Percentiles rank a stretch among this genome's conserved stretches.
phyloP scores from a whole-genome alignment of 2,113 vertebrate species.

The Halichoerus grypus region DNA sequence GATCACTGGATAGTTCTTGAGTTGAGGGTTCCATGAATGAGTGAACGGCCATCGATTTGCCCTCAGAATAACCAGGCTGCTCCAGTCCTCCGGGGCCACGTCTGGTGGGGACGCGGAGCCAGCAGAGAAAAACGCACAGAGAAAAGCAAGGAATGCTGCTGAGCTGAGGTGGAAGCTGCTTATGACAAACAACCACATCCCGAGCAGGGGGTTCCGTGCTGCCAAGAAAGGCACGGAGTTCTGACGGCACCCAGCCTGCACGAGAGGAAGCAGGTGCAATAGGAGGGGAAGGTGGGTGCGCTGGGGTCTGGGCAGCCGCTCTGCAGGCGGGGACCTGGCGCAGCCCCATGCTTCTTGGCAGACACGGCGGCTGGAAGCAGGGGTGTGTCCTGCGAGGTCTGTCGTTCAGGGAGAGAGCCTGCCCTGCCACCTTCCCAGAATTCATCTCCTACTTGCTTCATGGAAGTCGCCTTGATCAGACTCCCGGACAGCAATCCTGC shows the following conservation, averaged over 20 bases:
- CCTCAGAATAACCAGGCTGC: not conserved
- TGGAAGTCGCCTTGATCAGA: not conserved
- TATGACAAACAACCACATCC: not conserved
- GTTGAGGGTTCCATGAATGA: not conserved
- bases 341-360: not conserved
- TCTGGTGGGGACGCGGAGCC: not conserved
- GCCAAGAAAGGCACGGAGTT: not conserved
- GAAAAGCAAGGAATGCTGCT: too few relatives aligned
- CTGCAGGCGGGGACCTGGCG: not conserved
- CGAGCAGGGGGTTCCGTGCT: not conserved
- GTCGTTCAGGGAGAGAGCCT: not conserved
- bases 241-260: not conserved
- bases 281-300: accelerated
- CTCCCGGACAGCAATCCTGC: accelerated
- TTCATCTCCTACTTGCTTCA: not conserved
- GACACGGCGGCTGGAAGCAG: too few relatives aligned
- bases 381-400: not conserved
- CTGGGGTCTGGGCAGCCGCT: accelerated
- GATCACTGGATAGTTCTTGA: not conserved
- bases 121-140: not conserved
- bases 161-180: not conserved
- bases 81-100: not conserved
- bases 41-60: not conserved
- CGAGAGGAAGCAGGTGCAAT: too few relatives aligned
- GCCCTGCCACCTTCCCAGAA: accelerated